Evolutionary conservation across 2,888 invertebrate genomes (phyloP).

Genomic region (Creontiades dilutus): DNA sequence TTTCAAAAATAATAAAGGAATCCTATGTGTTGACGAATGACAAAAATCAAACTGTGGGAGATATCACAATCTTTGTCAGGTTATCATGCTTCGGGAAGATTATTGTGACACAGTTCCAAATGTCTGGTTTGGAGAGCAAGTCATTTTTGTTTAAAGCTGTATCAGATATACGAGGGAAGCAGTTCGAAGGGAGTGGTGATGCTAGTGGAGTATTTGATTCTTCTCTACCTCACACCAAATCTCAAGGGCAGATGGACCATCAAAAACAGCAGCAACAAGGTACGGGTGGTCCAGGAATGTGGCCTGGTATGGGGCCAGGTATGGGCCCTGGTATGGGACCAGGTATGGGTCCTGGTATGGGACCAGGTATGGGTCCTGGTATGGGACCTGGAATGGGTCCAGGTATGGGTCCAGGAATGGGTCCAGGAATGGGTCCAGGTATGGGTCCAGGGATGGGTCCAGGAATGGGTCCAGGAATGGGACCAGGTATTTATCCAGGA

Average conservation of each 20-base stretch:
- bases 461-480: neutral
- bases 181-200: constrained; percentile 61
- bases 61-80: constrained; percentile 77
- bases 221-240: neutral
- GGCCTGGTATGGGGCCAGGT: neutral
- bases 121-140: constrained; percentile 72
- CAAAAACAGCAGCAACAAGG: neutral
- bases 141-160: constrained; percentile 74
- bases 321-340: neutral
- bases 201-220: constrained; percentile 58
- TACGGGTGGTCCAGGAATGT: constrained; percentile 1
- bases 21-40: constrained; percentile 73
- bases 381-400: constrained; percentile 40
- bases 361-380: constrained; percentile 35
- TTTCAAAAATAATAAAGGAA: constrained; percentile 72
- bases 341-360: constrained; percentile 45
- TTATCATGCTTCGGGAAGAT: constrained; percentile 77
- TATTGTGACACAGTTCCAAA: constrained; percentile 77
- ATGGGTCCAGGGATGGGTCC: constrained; percentile 36
- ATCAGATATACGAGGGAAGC: constrained; percentile 61
- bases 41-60: constrained; percentile 76
- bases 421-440: neutral
- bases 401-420: neutral
- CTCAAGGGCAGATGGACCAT: neutral
- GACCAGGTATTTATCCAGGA: neutral